Base-by-base conservation (phyloP, 1,140 invertebrate genomes). In the Eulimnadia texana region DNA sequence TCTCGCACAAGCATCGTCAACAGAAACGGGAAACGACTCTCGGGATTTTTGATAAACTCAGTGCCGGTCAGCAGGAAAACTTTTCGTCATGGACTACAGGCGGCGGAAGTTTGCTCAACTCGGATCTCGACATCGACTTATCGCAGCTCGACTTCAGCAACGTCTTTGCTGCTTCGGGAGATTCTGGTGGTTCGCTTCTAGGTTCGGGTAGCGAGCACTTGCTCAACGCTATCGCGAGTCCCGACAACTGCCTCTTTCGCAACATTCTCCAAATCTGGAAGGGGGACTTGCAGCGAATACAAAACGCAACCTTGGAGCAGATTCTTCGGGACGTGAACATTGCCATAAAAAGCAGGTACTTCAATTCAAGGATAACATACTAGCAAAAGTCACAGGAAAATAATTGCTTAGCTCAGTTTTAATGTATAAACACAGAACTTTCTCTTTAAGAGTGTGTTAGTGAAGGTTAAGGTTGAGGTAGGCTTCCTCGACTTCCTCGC, bases 311-410 rank as follows among this genome's bases (percentile, higher is more conserved):
- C 11, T 68, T 69, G 55, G 61, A 70, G 27, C 63, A 66, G 60
- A 64, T 73, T 50, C 64, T 74, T 0, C 50, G 60, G 0, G 70
- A 74, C n/a, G 64, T 75, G 1, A 70, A 68, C 3, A 53, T 58
- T 20, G 68, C 70, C 23, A 24, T 74, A 2, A 67, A 58, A 70
- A 64, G 73, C 73, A 59, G 69, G 69, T 57, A 61, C 58, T 54
- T 59, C 60, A 52, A 3, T 66, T 3, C 62, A 42, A 42, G 6
- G 24, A 24, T 23, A 16, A 50, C 9, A 62, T 47, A 20, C 19
- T 10, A 22, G 2, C 22, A 28, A 2, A 3, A 54, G 20, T 54
- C n/a, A n/a, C n/a, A n/a, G n/a, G n/a, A n/a, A n/a, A n/a, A n/a
- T n/a, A n/a, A n/a, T n/a, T n/a, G n/a, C n/a, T n/a, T n/a, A n/a